Evolutionary conservation across 2,113 vertebrate genomes (phyloP), one percentile per base, ranked within the genome.

Genomic region (Notiomystis cincta): DNA sequence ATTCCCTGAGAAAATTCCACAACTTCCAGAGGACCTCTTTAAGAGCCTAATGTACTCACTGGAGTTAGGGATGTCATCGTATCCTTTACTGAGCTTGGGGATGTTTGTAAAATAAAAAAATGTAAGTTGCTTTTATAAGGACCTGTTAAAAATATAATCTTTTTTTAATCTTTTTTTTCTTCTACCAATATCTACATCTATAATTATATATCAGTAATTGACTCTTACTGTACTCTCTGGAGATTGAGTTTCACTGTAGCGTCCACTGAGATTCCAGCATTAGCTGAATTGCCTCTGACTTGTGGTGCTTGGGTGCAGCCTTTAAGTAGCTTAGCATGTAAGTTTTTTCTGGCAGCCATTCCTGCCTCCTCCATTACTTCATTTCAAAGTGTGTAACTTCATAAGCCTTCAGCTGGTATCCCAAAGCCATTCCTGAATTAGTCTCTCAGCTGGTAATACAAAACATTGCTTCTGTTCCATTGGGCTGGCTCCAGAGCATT

Each of bases 1-100:
- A 98, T 99, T 99, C 93, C 99, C 99, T 92, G 99, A 99, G 94
- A 99, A 99, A 98, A 99, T 99, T 98, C 99, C 99, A 27, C 99
- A 99, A 95, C 98, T 99, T 95, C 99, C 99, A 37, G 99, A 99
- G 86, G 99, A 99, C 72, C 98, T 99, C 62, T 99, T 99, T 97
- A 99, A 99, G 97, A 99, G 99, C 96, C 98, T 99, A 70, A 99
- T 99, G 99, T 99, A 99, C 97, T 99, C 99, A 24, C 96, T 99
- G 96, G 99, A 99, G 96, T 98, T 99, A 92, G 99, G 99, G 69
- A 99, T 99, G 99, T 99, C 99, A 71, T 99, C 99, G 98, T 99
- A 99, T 99, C 99, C 99, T 99, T 97, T 96, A 30, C 6, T 92
- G 38, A 82, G 50, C 75, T 61, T 62, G 62, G n/a, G 33, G 75